phyloP scores from a whole-genome alignment of 30 jellyfish, hydroid and myxozoan species.

The Haliclystus octoradiatus region DNA sequence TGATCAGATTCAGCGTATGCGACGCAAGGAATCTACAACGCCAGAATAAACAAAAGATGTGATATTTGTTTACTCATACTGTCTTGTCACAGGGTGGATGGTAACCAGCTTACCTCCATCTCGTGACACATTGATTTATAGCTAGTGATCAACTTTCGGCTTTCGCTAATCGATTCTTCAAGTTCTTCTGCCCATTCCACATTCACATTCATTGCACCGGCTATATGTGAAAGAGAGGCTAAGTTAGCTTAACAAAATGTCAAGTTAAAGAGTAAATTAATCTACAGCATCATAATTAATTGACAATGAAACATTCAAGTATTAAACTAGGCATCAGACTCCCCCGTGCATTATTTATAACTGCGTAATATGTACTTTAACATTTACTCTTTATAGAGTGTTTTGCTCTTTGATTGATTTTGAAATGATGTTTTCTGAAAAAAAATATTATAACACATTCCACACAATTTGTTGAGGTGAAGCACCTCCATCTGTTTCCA shows the following conservation, averaged over 20 bases:
- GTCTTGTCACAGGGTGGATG: background rate
- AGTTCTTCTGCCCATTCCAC: constrained; percentile 38
- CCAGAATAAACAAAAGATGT: background rate
- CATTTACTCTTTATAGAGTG: too few species aligned
- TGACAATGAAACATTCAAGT: too few species aligned
- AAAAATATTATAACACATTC: too few species aligned
- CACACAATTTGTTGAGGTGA: too few species aligned
- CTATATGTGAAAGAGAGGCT: constrained; percentile 5
- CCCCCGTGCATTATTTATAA: background rate
- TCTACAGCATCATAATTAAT: too few species aligned
- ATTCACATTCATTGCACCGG: constrained; percentile 40
- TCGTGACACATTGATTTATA: constrained; percentile 36
- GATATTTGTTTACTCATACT: background rate
- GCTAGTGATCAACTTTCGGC: constrained; percentile 28
- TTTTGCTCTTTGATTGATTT: too few species aligned
- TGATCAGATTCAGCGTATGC: constrained; percentile 72
- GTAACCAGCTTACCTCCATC: constrained; percentile 10
- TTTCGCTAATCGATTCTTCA: constrained; percentile 37
- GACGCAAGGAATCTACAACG: constrained; percentile 46
- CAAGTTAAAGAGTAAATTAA: too few species aligned
- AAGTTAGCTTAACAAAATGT: too few species aligned
- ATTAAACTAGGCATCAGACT: background rate
- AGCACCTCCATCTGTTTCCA: too few species aligned
- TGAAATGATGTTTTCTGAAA: too few species aligned
- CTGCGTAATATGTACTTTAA: too few species aligned